Percentiles rank a stretch among this genome's conserved stretches.
Conservation (phyloP, 1,140 invertebrate genomes). For the Leptinotarsa lineolata region DNA sequence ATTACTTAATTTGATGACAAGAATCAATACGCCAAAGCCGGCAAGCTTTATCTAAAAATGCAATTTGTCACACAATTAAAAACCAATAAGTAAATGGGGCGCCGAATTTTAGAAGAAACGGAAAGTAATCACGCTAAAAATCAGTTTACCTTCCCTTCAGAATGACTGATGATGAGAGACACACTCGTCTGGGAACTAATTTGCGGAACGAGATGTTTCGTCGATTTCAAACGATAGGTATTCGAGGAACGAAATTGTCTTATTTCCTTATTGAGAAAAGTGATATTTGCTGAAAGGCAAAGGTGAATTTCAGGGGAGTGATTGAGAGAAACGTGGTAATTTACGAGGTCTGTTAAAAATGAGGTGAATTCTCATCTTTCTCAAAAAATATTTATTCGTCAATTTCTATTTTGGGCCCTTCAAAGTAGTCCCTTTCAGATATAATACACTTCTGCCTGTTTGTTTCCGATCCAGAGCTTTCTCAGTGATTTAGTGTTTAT, state of each 20-base stretch:
- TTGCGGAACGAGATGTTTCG: constrained; percentile 25
- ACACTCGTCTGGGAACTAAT: constrained; percentile 24
- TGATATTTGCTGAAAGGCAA: neutral
- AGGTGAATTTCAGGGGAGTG: no score
- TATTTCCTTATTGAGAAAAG: constrained; percentile 29
- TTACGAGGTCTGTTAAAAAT: no score
- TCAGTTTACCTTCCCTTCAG: constrained; percentile 5
- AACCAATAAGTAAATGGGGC: constrained; percentile 5
- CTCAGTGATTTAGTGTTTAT: no score
- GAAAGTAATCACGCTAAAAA: neutral
- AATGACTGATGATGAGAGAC: constrained; percentile 15
- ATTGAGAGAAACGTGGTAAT: no score
- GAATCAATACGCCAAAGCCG: constrained; percentile 12
- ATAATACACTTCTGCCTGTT: no score
- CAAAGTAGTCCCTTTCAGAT: no score
- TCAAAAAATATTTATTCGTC: no score
- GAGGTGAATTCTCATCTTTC: no score
- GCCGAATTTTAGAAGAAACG: neutral
- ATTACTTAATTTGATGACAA: constrained; percentile 22
- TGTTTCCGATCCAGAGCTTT: no score
- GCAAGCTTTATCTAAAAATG: constrained; percentile 10
- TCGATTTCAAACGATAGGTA: constrained; percentile 4
- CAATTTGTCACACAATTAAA: constrained; percentile 2
- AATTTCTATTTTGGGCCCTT: no score
- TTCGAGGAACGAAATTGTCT: constrained; percentile 27